These are phyloP conservation scores for Conistra vaccinii DNA, from an alignment of 2,888 invertebrate species.

Conservation along the genomic window DNA sequence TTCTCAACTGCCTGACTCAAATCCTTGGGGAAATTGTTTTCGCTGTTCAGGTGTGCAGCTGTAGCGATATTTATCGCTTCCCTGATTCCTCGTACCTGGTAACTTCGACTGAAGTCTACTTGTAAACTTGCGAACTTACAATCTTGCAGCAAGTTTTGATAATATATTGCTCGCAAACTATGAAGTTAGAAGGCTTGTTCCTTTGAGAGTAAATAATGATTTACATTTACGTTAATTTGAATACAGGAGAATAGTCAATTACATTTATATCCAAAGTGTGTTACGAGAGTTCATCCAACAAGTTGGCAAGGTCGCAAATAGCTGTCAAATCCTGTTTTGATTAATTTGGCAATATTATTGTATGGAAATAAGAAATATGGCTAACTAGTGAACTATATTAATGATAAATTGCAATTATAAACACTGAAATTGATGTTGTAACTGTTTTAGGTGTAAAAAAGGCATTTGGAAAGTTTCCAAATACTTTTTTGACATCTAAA, in stretches of 20 bases:
- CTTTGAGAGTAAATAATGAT: constrained; percentile 2
- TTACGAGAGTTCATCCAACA: no score
- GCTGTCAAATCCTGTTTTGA: no score
- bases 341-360: no score
- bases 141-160: constrained; percentile 5
- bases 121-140: background rate
- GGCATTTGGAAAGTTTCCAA: no score
- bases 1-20: background rate
- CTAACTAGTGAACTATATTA: no score
- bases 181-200: constrained; percentile 9
- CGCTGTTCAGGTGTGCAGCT: constrained; percentile 13
- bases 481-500: no score
- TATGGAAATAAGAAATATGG: no score
- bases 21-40: constrained; percentile 37
- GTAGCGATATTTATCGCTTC: constrained; percentile 23
- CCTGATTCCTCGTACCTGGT: background rate
- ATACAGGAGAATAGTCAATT: background rate
- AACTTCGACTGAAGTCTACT: constrained; percentile 14
- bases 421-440: no score
- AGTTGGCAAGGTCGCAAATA: no score
- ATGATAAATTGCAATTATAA: no score
- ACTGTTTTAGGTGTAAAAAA: no score
- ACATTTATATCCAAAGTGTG: background rate
- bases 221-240: background rate
- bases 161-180: constrained; percentile 33